A percentile compares a stretch with the other conserved stretches of the same genome.
These are phyloP conservation scores for Prionailurus viverrinus DNA, from an alignment of 2,113 vertebrate genomes.

Conservation along the genomic window DNA sequence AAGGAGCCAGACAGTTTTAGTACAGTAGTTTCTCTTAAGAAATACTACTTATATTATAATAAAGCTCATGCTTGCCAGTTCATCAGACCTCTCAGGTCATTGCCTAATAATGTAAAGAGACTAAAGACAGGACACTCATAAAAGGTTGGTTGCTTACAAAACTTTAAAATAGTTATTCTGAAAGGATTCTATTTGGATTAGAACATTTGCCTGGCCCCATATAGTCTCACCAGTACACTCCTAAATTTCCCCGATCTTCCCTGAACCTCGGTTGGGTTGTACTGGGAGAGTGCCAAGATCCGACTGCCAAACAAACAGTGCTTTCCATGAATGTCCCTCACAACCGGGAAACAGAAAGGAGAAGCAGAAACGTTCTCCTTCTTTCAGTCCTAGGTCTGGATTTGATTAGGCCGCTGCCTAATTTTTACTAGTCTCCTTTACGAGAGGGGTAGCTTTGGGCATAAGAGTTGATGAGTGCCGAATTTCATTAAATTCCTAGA, in stretches of 20 bases:
- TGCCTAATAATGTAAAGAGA: not conserved
- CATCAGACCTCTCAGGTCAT: conserved; percentile 44
- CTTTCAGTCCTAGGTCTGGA: conserved; percentile 21
- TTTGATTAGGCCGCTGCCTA: conserved; percentile 58
- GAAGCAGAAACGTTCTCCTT: conserved; percentile 58
- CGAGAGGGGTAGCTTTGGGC: not conserved
- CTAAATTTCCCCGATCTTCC: not conserved
- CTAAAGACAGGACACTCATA: not conserved
- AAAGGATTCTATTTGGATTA: conserved; percentile 37
- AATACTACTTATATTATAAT: not conserved
- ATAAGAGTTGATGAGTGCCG: conserved; percentile 26
- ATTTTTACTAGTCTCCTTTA: conserved; percentile 56
- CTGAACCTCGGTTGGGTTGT: not conserved
- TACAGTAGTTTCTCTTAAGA: not conserved
- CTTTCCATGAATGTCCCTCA: conserved; percentile 37
- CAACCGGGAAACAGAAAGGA: conserved; percentile 35
- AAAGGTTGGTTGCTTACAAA: not conserved
- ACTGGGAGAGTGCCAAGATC: not conserved
- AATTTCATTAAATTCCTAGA: conserved; percentile 59
- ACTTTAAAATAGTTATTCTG: conserved; percentile 12
- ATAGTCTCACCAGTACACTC: not conserved
- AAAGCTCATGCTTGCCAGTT: not conserved
- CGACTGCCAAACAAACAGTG: conserved; percentile 44
- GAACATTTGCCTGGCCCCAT: not conserved
- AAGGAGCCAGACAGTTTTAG: not conserved